Evolutionary conservation across 2,888 invertebrate species (phyloP).

Genomic region (Notodonta dromedarius): DNA sequence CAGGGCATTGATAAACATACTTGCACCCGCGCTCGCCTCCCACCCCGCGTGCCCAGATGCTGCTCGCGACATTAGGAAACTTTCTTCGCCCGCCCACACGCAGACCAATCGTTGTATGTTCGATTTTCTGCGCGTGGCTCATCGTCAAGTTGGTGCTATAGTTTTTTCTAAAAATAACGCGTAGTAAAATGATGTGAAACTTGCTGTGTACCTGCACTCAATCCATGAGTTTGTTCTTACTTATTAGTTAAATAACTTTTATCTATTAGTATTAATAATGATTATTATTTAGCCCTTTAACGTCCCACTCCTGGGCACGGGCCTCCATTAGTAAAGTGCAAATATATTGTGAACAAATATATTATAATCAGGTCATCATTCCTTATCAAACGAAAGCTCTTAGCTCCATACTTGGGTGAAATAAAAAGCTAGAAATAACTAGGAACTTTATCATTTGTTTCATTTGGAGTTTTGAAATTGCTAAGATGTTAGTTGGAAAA

Average conservation of each 20-base stretch:
- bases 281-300: no score
- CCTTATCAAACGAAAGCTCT: no score
- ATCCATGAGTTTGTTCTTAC: not conserved
- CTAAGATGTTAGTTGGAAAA: no score
- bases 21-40: constrained; percentile 16
- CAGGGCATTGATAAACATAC: constrained; percentile 22
- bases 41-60: constrained; percentile 11
- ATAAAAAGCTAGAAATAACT: no score
- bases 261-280: not conserved
- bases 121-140: constrained; percentile 24
- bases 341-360: no score
- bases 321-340: no score
- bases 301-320: no score
- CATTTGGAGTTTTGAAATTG: no score
- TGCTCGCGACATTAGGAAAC: constrained; percentile 12
- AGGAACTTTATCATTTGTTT: no score
- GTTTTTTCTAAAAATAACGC: not conserved
- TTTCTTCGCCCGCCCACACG: constrained; percentile 22
- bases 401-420: no score
- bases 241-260: not conserved
- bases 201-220: not conserved
- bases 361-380: no score
- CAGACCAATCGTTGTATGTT: constrained; percentile 20
- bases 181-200: not conserved
- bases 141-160: constrained; percentile 12